Evolutionary conservation across 2,113 vertebrate species (phyloP), one percentile per base, ranked within the genome.

Genomic region (Nothoprocta perdicaria): DNA sequence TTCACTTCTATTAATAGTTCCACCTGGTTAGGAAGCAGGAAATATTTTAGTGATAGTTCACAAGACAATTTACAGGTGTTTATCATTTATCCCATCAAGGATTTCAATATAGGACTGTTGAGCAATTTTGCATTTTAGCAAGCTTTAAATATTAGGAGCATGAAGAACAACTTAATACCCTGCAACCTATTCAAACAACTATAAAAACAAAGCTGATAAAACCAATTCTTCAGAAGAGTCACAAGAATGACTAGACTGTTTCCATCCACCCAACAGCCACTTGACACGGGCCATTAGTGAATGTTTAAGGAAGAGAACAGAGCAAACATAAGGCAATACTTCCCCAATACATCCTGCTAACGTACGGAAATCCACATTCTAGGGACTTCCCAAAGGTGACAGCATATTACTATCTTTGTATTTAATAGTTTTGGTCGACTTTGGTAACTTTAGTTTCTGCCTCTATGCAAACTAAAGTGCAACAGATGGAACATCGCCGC

Each of bases 131-230:
- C 46, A 87, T 92, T 92, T 88, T 90, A 93, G 84, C 87, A 96
- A 93, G 86, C 80, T 88, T 50, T 92, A 86, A 88, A 66, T 43
- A 81, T 19, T 55, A 66, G 55, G 52, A 80, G 66, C 3, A 78
- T 60, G 62, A 8, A 90, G 22, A 90, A 21, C 58, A 92, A 60
- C 19, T 79, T 92, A 35, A 80, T 80, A 92, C 62, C 78, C 86
- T 90, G 58, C 62, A 85, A 57, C 45, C 68, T 90, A 57, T 43
- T 75, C 7, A 86, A 55, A 77, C 91, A 91, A 92, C 86, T 68
- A 86, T 21, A 60, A 90, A 89, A 94, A 97, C 96, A 96, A 81
- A 94, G 88, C 60, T 96, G 93, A 95, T 97, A 97, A 97, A 97
- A 97, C 61, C 86, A 93, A 31, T 92, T 85, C 75, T 95, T 89